phyloP scores from a whole-genome alignment of 2,888 invertebrate genomes.

The Gasteruption jaculator region DNA sequence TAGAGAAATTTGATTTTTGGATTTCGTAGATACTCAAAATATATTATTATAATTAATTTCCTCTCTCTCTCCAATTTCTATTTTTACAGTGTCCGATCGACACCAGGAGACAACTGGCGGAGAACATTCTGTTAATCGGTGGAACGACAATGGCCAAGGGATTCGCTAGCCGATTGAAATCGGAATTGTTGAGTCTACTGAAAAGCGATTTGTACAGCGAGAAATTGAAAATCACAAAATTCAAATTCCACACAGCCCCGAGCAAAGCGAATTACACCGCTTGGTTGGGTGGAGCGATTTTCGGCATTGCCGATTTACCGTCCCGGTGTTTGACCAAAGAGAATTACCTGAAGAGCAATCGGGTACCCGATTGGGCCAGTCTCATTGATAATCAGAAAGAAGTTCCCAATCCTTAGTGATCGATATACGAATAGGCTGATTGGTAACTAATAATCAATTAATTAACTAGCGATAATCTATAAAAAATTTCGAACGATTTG shows the following conservation, averaged over 20 bases:
- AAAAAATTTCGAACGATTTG: no score
- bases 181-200: slow-evolving; percentile 70
- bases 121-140: slow-evolving; percentile 82
- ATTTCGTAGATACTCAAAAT: no score
- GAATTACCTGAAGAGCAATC: slow-evolving; percentile 63
- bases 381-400: slow-evolving; percentile 56
- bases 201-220: slow-evolving; percentile 60
- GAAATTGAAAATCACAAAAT: slow-evolving; percentile 59
- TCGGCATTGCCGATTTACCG: slow-evolving; percentile 69
- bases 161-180: slow-evolving; percentile 72
- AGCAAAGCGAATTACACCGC: slow-evolving; percentile 77
- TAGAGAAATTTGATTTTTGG: no score
- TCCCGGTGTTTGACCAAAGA: slow-evolving; percentile 73
- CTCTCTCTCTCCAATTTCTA: slow-evolving; percentile 9
- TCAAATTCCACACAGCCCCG: slow-evolving; percentile 79
- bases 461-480: no score
- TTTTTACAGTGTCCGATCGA: slow-evolving; percentile 72
- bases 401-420: no score
- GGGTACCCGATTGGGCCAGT: slow-evolving; percentile 80
- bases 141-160: slow-evolving; percentile 83
- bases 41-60: no score
- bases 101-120: slow-evolving; percentile 70
- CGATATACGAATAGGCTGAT: no score
- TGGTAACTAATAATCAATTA: no score
- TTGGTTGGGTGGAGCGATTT: slow-evolving; percentile 83